These are phyloP conservation scores for Drosophila quinaria DNA, from an alignment of 2,888 invertebrate species.

Conservation along the genomic window DNA sequence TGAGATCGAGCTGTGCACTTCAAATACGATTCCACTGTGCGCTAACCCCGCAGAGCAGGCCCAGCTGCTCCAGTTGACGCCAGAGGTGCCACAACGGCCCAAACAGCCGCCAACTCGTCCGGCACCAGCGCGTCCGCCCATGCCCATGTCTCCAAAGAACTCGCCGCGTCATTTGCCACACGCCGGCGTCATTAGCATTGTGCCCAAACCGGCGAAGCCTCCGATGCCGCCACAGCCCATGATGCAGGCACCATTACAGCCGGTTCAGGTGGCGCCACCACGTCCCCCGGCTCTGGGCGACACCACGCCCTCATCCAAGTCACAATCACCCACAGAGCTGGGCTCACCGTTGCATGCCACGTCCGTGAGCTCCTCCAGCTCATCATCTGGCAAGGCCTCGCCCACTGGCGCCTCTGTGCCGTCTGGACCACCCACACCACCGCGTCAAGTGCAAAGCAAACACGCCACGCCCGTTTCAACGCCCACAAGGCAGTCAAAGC, in stretches of 20 bases:
- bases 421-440: constrained; percentile 78
- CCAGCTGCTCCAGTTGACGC: constrained; percentile 85
- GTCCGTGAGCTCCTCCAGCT: constrained; percentile 65
- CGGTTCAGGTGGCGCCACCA: constrained; percentile 61
- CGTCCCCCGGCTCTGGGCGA: constrained; percentile 70
- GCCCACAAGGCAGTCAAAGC: constrained; percentile 76
- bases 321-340: constrained; percentile 80
- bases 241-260: constrained; percentile 67
- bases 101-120: constrained; percentile 87
- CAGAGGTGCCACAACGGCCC: constrained; percentile 86
- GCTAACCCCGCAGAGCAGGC: constrained; percentile 84
- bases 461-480: constrained; percentile 80
- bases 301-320: constrained; percentile 76
- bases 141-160: constrained; percentile 87
- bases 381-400: constrained; percentile 80
- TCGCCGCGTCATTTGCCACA: constrained; percentile 86
- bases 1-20: constrained; percentile 93
- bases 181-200: constrained; percentile 87
- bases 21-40: constrained; percentile 93
- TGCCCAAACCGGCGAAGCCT: constrained; percentile 79
- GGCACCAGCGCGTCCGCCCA: constrained; percentile 87
- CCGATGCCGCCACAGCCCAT: constrained; percentile 80
- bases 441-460: constrained; percentile 80
- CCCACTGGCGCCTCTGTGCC: constrained; percentile 52
- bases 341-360: constrained; percentile 62